Evolutionary conservation across 2,888 invertebrate genomes (phyloP).

Genomic region (Spilarctia lutea): DNA sequence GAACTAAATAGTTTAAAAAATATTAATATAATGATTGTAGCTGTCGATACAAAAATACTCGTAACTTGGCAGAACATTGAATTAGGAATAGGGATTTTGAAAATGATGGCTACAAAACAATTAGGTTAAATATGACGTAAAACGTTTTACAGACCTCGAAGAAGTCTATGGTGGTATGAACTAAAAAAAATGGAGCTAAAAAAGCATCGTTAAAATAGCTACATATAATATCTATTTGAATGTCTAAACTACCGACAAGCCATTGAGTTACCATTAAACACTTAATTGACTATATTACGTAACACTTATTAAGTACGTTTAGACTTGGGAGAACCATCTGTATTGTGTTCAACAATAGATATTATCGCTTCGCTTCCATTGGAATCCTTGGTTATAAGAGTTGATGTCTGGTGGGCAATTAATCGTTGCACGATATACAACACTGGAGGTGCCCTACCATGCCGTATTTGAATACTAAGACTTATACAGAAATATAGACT

Average conservation of each 20-base stretch:
- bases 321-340: conserved; percentile 36
- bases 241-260: background rate
- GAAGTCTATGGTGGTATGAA: no score
- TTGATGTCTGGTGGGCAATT: conserved; percentile 76
- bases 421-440: conserved; percentile 80
- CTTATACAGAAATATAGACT: conserved; percentile 40
- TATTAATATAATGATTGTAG: no score
- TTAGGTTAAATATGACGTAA: background rate
- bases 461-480: conserved; percentile 65
- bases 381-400: conserved; percentile 56
- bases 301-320: conserved; percentile 26
- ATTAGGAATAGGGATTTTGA: background rate
- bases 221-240: background rate
- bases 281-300: background rate
- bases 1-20: no score
- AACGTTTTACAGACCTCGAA: no score
- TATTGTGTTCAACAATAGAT: conserved; percentile 19
- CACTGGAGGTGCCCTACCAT: conserved; percentile 67
- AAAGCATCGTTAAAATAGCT: background rate
- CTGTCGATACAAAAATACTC: no score
- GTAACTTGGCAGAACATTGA: no score
- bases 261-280: background rate
- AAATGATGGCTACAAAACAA: background rate
- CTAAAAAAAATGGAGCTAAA: no score
- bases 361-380: conserved; percentile 66